Evolutionary conservation across 2,888 invertebrate genomes (phyloP), one percentile per base, ranked within the genome.

Genomic region (Metacarcinus magister): DNA sequence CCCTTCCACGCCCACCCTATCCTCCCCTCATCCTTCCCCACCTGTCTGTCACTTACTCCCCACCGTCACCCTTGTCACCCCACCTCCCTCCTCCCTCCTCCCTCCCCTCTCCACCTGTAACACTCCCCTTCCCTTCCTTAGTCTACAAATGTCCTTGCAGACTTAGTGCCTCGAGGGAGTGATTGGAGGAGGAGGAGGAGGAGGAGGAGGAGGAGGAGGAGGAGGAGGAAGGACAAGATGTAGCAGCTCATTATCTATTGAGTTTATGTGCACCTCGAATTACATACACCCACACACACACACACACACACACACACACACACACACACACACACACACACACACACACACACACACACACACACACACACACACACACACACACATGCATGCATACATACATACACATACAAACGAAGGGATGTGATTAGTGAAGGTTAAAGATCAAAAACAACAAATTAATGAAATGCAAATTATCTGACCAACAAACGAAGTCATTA

Each of bases 121-220:
- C 48, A 5, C 48, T 13, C 48, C 48, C 48, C 5, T 8, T 48
- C 13, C 48, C 19, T 5, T 67, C 67, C 67, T 67, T 23, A 10
- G n/a, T n/a, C 48, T 13, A 67, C 19, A 10, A 67, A 16, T 19
- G 54, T 1, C 54, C 54, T 10, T 16, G 8, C 54, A 54, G 13
- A 0, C 54, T 54, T 16, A 54, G 54, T 10, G 54, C 10, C 54
- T 10, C 3, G 1, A 5, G 67, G 67, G 67, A 67, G 67, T 19
- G 5, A 67, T 23, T 23, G 5, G 67, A 67, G 67, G 67, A 67
- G 19, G 67, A 67, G 67, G 67, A n/a, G 67, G 67, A 67, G 67
- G 67, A 67, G 67, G 67, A 67, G 67, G 67, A 67, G 67, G 67
- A 67, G 67, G n/a, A 67, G 67, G 67, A 67, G n/a, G n/a, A 19